Evolutionary conservation across 2,888 invertebrate species (phyloP).

Genomic region (Trypoxylon attenuatum): DNA sequence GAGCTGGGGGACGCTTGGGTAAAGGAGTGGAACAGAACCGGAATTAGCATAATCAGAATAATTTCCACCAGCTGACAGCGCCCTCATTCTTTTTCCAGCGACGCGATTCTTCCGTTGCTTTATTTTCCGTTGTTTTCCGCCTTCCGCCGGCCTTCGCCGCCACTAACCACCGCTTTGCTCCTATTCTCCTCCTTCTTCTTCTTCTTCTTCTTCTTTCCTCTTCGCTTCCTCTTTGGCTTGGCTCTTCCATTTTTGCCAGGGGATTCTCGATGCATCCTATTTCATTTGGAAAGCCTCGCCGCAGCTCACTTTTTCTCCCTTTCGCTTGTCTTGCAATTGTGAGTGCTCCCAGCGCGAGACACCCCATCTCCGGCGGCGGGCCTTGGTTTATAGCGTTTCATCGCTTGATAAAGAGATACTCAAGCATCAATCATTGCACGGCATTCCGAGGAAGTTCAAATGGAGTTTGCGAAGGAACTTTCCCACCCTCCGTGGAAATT

Average conservation of each 20-base stretch:
- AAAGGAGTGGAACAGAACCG: constrained; percentile 76
- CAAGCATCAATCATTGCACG: no score
- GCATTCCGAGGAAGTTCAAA: no score
- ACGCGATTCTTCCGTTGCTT: constrained; percentile 73
- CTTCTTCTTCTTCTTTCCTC: constrained; percentile 36
- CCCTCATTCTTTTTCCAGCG: constrained; percentile 77
- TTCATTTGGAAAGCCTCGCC: constrained; percentile 41
- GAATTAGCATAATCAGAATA: constrained; percentile 81
- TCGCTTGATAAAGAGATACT: no score
- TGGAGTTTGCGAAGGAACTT: no score
- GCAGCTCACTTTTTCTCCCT: constrained; percentile 25
- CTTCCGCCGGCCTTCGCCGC: constrained; percentile 53
- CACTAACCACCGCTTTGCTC: not conserved
- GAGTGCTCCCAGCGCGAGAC: no score
- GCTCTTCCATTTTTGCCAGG: constrained; percentile 56
- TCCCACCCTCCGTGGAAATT: no score
- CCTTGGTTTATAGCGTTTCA: no score
- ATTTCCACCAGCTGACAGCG: constrained; percentile 80
- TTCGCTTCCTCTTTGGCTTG: constrained; percentile 56
- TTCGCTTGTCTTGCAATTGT: no score
- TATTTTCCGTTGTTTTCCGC: constrained; percentile 73
- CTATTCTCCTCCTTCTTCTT: not conserved
- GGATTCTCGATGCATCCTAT: constrained; percentile 51
- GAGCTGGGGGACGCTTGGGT: constrained; percentile 68
- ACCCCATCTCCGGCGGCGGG: no score